Evolutionary conservation across 2,797 vertebrate species (phyloP), one percentile per base, ranked within the genome.

Genomic region (Sylvia borin): DNA sequence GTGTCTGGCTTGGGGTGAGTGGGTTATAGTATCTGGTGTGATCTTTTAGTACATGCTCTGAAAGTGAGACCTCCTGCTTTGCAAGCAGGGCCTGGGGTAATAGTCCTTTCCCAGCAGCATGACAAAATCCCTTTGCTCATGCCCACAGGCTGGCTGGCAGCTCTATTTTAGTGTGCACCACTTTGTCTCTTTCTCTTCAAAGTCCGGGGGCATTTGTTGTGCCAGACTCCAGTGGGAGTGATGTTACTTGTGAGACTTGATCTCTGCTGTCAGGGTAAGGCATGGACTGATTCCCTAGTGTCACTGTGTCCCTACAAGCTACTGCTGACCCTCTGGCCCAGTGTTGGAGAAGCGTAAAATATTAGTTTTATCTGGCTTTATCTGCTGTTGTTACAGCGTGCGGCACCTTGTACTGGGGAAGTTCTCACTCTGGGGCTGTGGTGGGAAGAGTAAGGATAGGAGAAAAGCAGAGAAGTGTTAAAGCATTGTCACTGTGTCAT

Each of bases 281-380:
- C 50, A 18, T 2, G 6, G 55, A 51, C 64, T 34, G 66, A 57
- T 84, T 77, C 53, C 26, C 31, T 32, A 14, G 58, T 6, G 57
- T 70, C 73, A 8, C 60, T 22, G 14, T 26, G 45, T 57, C 92
- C 83, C 91, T 75, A 81, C 16, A 29, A 87, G 65, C 75, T 13
- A 2, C 36, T 71, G 38, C 72, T 71, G 75, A 86, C 68, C 75
- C 65, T 64, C 53, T 73, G 79, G 29, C 57, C 75, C 17, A 13
- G 25, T 18, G 79, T 48, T 91, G 55, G 70, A 78, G 87, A 55
- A 85, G 29, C 48, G 45, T 94, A 90, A 97, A 81, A 77, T 88
- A 95, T 93, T 94, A 88, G 79, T 66, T 84, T 64, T 66, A 94
- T 91, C 47, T 70, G 67, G 53, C 60, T 74, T 94, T n/a, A n/a